These are phyloP conservation scores for Trematocara zebra DNA, from an alignment of 2,113 vertebrate genomes.

Conservation along the genomic window DNA sequence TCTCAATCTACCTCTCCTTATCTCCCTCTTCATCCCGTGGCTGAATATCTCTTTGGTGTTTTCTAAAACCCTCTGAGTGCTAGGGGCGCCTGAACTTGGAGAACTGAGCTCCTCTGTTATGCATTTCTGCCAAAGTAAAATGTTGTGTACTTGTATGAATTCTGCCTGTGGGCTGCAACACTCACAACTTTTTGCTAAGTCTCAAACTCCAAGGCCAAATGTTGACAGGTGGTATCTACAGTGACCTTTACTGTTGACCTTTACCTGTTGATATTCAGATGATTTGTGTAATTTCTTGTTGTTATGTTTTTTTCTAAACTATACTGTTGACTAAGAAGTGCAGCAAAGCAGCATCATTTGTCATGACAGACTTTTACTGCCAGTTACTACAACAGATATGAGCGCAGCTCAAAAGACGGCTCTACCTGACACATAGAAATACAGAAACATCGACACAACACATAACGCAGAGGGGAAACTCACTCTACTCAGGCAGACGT, in stretches of 20 bases:
- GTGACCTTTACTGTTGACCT: background rate
- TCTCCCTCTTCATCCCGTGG: conserved; percentile 16
- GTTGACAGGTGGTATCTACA: conserved; percentile 4
- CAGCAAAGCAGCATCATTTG: background rate
- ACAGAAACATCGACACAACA: background rate
- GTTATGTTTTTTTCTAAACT: background rate
- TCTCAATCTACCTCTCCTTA: conserved; percentile 20
- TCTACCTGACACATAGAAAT: background rate
- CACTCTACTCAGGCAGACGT: background rate
- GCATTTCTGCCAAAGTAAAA: conserved; percentile 25
- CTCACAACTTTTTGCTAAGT: background rate
- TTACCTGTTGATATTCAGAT: background rate
- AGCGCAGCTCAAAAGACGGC: background rate
- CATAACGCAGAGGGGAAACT: background rate
- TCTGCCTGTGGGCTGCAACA: conserved; percentile 13
- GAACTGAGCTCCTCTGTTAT: background rate
- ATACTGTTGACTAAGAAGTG: background rate
- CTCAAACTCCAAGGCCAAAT: conserved; percentile 4
- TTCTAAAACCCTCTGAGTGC: conserved; percentile 10
- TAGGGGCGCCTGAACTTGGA: background rate
- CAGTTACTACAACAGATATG: background rate
- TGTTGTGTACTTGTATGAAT: conserved; percentile 17
- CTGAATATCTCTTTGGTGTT: conserved; percentile 29
- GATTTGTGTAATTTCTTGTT: background rate
- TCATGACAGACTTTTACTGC: background rate